Base-by-base conservation (phyloP, 2,113 vertebrate species). In the Cygnus atratus region DNA sequence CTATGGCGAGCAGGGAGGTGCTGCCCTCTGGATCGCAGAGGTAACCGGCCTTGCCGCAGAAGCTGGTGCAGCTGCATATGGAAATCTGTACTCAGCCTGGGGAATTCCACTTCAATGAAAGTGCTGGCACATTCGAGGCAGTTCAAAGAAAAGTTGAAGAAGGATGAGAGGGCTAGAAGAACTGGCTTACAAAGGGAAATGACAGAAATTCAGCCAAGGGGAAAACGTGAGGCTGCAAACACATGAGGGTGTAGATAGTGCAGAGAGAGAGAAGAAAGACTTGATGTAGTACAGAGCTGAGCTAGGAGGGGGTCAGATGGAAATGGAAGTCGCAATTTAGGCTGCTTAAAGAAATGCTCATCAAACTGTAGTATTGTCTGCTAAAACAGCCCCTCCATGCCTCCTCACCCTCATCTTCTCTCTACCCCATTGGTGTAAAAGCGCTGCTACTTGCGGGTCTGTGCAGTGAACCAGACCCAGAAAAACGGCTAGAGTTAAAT, bases 91-190 rank as follows among this genome's bases (percentile, higher is more conserved):
- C 94, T 97, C 88, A 92, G 94, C 10, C 95, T 96, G 95, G 94
- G 96, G 96, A 97, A 95, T 95, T 97, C 94, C 95, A 96, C 90
- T 97, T 95, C 88, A 95, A 95, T 96, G 94, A 80, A 85, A 97
- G 92, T 96, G 91, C 89, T 97, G 94, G 94, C 95, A 97, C 90
- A 96, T 95, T 95, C 43, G 92, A 97, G 93, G 80, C 96, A 95
- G 92, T 96, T 97, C 95, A 96, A 96, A 96, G 96, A 91, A 87
- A 95, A 97, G 93, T 88, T 95, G 95, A 96, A 95, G 93, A 95
- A 94, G 94, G 94, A 95, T 96, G 96, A 97, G 93, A 95, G 92
- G 81, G 62, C 90, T 90, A 88, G 97, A 54, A 95, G 94, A 93
- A 90, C 95, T 14, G 62, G 92, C 92, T 96, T 93, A 95, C 93